These are phyloP conservation scores for Catharus fuscescens DNA, from an alignment of 2,113 vertebrate genomes.

Conservation along the genomic window DNA sequence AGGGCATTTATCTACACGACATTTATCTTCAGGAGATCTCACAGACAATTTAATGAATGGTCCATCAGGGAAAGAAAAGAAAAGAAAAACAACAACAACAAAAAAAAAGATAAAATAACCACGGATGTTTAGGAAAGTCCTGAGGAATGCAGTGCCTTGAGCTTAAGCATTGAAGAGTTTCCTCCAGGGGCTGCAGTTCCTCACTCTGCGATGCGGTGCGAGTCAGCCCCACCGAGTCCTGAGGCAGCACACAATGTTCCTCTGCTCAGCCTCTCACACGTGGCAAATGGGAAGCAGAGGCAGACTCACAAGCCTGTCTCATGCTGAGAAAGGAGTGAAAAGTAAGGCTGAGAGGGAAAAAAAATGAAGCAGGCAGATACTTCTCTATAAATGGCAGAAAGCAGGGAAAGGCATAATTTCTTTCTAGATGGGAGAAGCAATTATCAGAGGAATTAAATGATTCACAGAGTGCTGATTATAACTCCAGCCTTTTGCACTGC, in stretches of 20 bases:
- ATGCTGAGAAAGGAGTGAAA: slow-evolving; percentile 28
- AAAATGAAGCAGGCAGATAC: background rate
- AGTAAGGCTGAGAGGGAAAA: background rate
- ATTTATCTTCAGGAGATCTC: slow-evolving; percentile 34
- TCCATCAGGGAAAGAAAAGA: background rate
- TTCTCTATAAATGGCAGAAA: slow-evolving; percentile 43
- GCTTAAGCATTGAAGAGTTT: background rate
- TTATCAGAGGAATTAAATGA: slow-evolving; percentile 3
- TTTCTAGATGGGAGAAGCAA: slow-evolving; percentile 3
- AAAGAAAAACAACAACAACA: background rate
- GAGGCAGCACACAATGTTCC: slow-evolving; percentile 33
- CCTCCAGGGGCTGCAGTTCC: background rate
- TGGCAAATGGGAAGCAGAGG: slow-evolving; percentile 37
- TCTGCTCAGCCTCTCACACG: slow-evolving; percentile 15
- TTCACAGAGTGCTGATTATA: background rate
- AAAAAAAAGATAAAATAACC: background rate
- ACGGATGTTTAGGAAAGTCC: background rate
- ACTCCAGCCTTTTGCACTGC: background rate
- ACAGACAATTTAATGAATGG: background rate
- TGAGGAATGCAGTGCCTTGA: slow-evolving; percentile 3
- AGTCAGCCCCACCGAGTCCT: background rate
- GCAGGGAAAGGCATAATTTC: background rate
- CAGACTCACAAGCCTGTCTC: background rate
- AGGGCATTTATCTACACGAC: background rate
- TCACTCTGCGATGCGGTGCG: fast-evolving